phyloP scores from a whole-genome alignment of 1,140 invertebrate genomes.

The Lineus longissimus region DNA sequence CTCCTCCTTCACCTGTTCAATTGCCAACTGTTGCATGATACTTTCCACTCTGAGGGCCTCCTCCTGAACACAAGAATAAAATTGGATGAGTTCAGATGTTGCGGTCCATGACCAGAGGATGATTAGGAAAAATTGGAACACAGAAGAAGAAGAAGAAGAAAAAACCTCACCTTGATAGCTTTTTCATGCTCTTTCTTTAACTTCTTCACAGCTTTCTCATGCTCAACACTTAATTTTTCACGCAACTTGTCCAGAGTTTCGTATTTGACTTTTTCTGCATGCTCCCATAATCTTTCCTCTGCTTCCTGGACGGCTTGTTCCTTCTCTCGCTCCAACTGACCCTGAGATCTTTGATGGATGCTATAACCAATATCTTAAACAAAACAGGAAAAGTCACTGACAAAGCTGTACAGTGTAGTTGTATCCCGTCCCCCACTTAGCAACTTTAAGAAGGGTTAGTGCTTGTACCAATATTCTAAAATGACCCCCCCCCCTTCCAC shows the following conservation, averaged over 20 bases:
- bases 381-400: no score
- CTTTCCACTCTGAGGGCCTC: slow-evolving; percentile 36
- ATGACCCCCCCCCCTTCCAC: no score
- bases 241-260: slow-evolving; percentile 22
- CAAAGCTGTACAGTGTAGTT: no score
- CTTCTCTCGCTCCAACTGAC: slow-evolving; percentile 28
- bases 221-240: slow-evolving; percentile 27
- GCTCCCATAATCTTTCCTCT: slow-evolving; percentile 29
- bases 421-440: no score
- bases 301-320: slow-evolving; percentile 26
- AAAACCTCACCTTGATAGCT: slow-evolving; percentile 25
- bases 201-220: slow-evolving; percentile 28
- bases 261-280: slow-evolving; percentile 31
- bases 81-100: not conserved
- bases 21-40: slow-evolving; percentile 39
- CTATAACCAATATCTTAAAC: slow-evolving; percentile 31
- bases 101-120: no score
- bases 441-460: no score
- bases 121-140: no score
- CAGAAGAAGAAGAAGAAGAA: no score
- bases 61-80: slow-evolving; percentile 25
- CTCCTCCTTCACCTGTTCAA: slow-evolving; percentile 38
- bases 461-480: no score
- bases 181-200: slow-evolving; percentile 31
- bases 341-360: slow-evolving; percentile 22